phyloP scores from a whole-genome alignment of 2,113 vertebrate species.

The Nothoprocta perdicaria region DNA sequence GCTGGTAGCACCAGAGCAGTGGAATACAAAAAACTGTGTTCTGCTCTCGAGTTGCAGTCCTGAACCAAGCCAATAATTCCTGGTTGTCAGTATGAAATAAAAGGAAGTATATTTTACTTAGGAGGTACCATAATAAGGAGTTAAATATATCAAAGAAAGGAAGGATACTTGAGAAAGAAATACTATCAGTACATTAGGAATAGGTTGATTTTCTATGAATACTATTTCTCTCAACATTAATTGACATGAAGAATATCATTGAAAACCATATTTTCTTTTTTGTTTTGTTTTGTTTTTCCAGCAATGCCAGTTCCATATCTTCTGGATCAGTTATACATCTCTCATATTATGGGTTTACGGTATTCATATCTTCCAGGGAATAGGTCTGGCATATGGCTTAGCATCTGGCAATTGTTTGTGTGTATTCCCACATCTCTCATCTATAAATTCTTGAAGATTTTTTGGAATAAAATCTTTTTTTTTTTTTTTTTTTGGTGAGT shows the following conservation, averaged over 20 bases:
- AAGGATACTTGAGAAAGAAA: neutral
- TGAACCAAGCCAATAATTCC: neutral
- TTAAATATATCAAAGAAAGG: neutral
- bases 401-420: constrained; percentile 3
- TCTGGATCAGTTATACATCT: neutral
- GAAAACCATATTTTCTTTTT: neutral
- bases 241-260: neutral
- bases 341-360: neutral
- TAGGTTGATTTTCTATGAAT: neutral
- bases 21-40: neutral
- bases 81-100: neutral
- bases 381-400: neutral
- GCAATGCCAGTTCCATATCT: neutral
- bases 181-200: neutral
- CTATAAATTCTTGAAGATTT: constrained; percentile 16
- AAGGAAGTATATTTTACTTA: constrained; percentile 2
- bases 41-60: neutral
- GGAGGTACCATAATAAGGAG: neutral
- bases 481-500: neutral
- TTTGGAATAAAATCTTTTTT: constrained; percentile 23
- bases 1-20: neutral
- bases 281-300: neutral
- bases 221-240: neutral
- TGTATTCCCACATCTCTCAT: neutral
- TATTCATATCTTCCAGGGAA: neutral